phyloP scores from a whole-genome alignment of 2,113 vertebrate species.

The Epinephelus moara region DNA sequence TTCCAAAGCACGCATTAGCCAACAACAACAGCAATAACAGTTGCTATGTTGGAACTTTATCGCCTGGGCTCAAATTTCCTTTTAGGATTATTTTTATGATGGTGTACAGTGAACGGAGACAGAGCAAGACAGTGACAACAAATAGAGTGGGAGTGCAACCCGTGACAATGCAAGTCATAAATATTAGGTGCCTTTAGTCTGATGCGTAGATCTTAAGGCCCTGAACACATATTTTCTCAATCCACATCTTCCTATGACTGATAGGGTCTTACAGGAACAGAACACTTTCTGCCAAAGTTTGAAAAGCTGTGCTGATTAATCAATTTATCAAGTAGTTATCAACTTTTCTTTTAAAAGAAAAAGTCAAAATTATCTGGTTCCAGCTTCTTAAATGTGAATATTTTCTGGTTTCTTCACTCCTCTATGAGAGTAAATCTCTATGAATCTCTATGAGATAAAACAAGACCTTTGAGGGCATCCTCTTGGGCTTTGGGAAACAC shows the following conservation, averaged over 20 bases:
- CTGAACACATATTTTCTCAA: neutral
- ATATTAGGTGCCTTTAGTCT: conserved; percentile 15
- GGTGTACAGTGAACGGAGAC: neutral
- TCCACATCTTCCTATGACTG: no score
- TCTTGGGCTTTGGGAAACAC: no score
- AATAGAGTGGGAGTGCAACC: neutral
- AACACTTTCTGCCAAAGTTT: neutral
- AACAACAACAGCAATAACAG: conserved; percentile 62
- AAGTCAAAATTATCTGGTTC: no score
- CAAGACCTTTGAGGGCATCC: no score
- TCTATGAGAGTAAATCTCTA: no score
- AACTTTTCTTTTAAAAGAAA: no score
- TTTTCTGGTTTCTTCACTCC: no score
- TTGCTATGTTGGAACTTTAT: conserved; percentile 57
- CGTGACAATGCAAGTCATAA: conserved; percentile 49
- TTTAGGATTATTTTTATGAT: conserved; percentile 55
- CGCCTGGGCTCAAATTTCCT: conserved; percentile 54
- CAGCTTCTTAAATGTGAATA: no score
- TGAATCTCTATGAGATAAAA: no score
- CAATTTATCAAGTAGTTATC: no score
- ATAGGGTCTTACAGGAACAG: neutral
- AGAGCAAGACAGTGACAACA: neutral
- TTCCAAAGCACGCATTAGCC: conserved; percentile 16
- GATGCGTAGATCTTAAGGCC: neutral
- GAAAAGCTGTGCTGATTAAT: neutral